Base-by-base conservation (phyloP, 2,797 vertebrate genomes). In the Poliocrania exsul region DNA sequence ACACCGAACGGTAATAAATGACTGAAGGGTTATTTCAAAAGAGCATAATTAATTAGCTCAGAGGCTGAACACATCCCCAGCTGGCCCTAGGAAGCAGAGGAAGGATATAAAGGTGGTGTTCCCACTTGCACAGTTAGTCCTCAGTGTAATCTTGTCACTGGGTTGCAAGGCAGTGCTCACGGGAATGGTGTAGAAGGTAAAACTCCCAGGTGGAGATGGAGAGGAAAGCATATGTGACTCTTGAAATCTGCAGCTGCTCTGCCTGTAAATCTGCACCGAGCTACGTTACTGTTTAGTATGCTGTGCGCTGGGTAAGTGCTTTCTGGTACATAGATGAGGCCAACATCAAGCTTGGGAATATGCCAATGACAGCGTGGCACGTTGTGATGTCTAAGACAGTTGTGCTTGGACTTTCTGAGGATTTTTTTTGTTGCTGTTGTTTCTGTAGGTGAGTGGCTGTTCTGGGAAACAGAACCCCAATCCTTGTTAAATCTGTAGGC, bases 31-130 rank as follows among this genome's bases (percentile, higher is more conserved):
- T 94, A 92, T 84, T 95, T 93, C 70, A 46, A 86, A 66, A 26
- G 9, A 46, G 86, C 62, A 83, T 91, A 87, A 95, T 89, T 89
- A 94, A 95, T 87, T 74, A 96, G 72, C 81, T 89, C 37, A 50
- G 88, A 69, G 84, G 65, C 54, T 81, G 84, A 93, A 62, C 31
- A 35, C 46, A 81, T 91, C 46, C 79, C 81, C 79, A 75, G 35
- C 9, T 69, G 72, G 91, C 65, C 33, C 62, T 58, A 24, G 62
- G 69, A 92, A 70, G 47, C 13, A 65, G 75, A 79, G 50, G 44
- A 83, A 33, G 69, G 58, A 49, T 83, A 83, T 25, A 79, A 91
- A 95, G 72, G 79, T 85, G 78, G 13, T 25, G 38, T 83, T 95
- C 86, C 81, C 83, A 58, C 75, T 83, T 54, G 61, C 38, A 60